Evolutionary conservation across 35 echinoderm and acorn worm species (phyloP).

Genomic region (Antedon bifida): DNA sequence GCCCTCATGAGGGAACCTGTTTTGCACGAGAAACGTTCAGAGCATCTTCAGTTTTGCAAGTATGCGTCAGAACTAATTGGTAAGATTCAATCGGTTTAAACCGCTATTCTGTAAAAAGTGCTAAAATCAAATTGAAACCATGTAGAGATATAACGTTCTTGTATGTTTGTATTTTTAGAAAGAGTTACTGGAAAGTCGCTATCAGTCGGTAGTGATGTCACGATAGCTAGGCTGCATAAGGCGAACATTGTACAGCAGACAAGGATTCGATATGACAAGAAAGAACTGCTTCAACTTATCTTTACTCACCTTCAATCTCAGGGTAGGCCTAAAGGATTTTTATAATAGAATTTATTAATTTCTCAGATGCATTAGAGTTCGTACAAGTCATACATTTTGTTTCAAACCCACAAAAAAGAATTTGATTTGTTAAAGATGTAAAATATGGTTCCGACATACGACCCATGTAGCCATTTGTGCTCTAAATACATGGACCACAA

Average conservation of each 20-base stretch:
- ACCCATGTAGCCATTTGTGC: too few species aligned
- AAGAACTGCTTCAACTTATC: conserved; percentile 85
- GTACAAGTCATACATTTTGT: too few species aligned
- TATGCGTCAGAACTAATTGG: conserved; percentile 90
- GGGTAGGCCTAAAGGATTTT: too few species aligned
- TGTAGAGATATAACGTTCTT: too few species aligned
- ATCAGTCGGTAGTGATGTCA: conserved; percentile 80
- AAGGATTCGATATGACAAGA: conserved; percentile 62
- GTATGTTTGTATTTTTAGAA: conserved; percentile 26
- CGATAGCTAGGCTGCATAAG: conserved; percentile 75
- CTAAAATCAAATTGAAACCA: too few species aligned
- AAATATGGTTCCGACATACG: too few species aligned
- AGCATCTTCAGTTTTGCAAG: conserved; percentile 77
- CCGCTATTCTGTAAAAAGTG: too few species aligned
- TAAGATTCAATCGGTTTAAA: conserved; percentile 35
- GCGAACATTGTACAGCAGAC: conserved; percentile 93
- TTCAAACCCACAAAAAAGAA: too few species aligned
- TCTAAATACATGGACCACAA: too few species aligned
- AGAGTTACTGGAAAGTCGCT: conserved; percentile 89
- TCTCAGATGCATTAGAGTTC: too few species aligned
- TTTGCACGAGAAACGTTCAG: conserved; percentile 77
- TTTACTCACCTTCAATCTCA: conserved; percentile 60
- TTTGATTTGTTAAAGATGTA: too few species aligned
- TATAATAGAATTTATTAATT: too few species aligned
- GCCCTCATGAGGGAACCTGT: conserved; percentile 92